These are phyloP conservation scores for Hirudo medicinalis DNA, from an alignment of 1,140 invertebrate species.

Conservation along the genomic window DNA sequence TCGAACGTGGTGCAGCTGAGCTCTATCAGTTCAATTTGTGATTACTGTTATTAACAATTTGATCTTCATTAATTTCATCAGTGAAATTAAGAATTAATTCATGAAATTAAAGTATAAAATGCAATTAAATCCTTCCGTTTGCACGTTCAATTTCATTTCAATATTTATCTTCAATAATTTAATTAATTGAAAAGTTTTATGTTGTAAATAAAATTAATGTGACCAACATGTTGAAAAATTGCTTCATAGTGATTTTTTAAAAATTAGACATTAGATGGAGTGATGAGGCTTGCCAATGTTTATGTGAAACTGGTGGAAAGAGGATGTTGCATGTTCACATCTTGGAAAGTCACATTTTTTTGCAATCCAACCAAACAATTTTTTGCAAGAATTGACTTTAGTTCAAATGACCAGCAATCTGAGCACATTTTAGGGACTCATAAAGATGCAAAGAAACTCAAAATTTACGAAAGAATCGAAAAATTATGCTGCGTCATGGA, in stretches of 20 bases:
- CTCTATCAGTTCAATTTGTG: too few species aligned
- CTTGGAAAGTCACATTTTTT: constrained; percentile 30
- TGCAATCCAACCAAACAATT: constrained; percentile 25
- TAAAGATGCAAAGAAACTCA: constrained; percentile 12
- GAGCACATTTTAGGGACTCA: constrained; percentile 9
- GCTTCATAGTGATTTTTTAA: constrained; percentile 1
- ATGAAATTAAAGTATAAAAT: too few species aligned
- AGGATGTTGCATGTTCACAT: constrained; percentile 32
- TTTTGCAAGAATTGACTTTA: constrained; percentile 30
- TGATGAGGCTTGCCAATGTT: constrained; percentile 29
- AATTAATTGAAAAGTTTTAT: too few species aligned
- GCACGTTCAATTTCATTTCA: too few species aligned
- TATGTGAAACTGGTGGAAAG: constrained; percentile 30
- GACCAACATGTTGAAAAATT: too few species aligned
- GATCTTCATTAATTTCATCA: too few species aligned
- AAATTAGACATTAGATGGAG: constrained; percentile 32
- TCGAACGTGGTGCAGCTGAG: not conserved
- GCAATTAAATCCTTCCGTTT: too few species aligned
- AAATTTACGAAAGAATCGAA: constrained; percentile 26
- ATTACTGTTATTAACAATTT: too few species aligned
- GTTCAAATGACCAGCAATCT: constrained; percentile 20
- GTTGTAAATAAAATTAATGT: too few species aligned
- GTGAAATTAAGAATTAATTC: too few species aligned
- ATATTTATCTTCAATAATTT: too few species aligned
- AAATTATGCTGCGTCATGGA: constrained; percentile 32